Evolutionary conservation across 2,113 vertebrate species (phyloP), one percentile per base, ranked within the genome.

Genomic region (Podocnemis expansa): DNA sequence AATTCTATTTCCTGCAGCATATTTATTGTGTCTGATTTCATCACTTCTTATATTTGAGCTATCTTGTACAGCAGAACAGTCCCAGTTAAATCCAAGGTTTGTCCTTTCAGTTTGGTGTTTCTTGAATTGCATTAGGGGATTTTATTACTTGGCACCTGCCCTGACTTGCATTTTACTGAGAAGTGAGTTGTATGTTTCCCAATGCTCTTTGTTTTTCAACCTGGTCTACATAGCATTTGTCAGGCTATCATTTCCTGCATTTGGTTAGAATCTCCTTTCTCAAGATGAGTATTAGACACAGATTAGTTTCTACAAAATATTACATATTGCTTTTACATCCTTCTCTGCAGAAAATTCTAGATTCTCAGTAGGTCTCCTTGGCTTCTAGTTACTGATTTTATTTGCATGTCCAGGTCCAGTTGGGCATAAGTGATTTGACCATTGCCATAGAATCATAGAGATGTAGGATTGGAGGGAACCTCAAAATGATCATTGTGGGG

Each of bases 261-360:
- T 70, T 45, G n/a, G 21, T 73, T 87, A 47, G 24, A 17, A 45
- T 73, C 63, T n/a, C 63, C 45, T 89, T 94, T 58, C 47, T 91
- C 91, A 91, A 80, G 67, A 70, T 54, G 58, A 88, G 80, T 16
- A 47, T 13, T 45, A 84, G 75, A 54, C n/a, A 52, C 60, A 24
- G 7, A 7, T 51, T 88, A 93, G 27, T 21, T 75, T 91, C 79
- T 75, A 87, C 60, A 78, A 38, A 38, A 51, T 24, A 29, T 47
- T 34, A 45, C 63, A 8, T 0, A 31, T 12, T n/a, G 81, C 73
- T 91, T 96, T 91, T 84, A 93, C 76, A 85, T 95, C 89, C 52
- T 22, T 52, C 38, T 43, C 51, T 41, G 6, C 49, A 81, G 63
- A 34, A 38, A 70, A 70, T 60, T 60, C 56, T 60, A 60, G 56